Percentiles rank a stretch among this genome's conserved stretches.
Evolutionary conservation across 2,113 vertebrate genomes (phyloP).

Genomic region (Ophiodon elongatus): DNA sequence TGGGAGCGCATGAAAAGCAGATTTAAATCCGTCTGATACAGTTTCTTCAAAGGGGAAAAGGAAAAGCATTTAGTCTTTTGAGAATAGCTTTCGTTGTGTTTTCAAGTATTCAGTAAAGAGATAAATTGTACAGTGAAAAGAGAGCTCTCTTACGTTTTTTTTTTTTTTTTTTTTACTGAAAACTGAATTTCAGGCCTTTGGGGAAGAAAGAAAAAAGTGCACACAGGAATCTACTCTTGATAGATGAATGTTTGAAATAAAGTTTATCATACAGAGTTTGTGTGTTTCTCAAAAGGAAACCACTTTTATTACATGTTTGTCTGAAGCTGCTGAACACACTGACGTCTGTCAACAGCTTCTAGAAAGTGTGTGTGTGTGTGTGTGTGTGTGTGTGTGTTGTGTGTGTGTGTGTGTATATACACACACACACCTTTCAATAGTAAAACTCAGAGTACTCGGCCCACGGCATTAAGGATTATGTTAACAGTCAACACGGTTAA

Average conservation of each 20-base stretch:
- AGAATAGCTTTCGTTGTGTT: background rate
- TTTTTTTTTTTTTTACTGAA: background rate
- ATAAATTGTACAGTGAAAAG: background rate
- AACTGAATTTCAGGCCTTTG: too few relatives aligned
- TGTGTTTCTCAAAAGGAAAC: background rate
- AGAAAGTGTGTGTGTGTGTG: conserved; percentile 15
- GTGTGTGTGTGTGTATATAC: conserved; percentile 2
- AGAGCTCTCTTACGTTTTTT: background rate
- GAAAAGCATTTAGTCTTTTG: background rate
- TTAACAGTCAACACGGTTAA: background rate
- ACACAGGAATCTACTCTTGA: background rate
- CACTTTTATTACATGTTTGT: background rate
- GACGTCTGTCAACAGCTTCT: conserved; percentile 34
- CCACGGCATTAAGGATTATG: background rate
- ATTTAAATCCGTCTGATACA: background rate
- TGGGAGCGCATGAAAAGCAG: background rate
- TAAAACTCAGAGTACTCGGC: background rate
- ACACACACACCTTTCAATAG: conserved; percentile 6
- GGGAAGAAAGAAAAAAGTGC: background rate
- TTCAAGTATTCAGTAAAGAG: too few relatives aligned
- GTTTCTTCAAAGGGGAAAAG: background rate
- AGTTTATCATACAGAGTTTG: background rate
- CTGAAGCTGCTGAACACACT: background rate
- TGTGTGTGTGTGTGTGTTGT: conserved; percentile 14
- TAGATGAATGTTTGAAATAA: background rate